A percentile compares a stretch with the other conserved stretches of the same genome.
These are phyloP conservation scores for Melanerpes aurifrons DNA, from an alignment of 2,113 vertebrate species.

Conservation along the genomic window DNA sequence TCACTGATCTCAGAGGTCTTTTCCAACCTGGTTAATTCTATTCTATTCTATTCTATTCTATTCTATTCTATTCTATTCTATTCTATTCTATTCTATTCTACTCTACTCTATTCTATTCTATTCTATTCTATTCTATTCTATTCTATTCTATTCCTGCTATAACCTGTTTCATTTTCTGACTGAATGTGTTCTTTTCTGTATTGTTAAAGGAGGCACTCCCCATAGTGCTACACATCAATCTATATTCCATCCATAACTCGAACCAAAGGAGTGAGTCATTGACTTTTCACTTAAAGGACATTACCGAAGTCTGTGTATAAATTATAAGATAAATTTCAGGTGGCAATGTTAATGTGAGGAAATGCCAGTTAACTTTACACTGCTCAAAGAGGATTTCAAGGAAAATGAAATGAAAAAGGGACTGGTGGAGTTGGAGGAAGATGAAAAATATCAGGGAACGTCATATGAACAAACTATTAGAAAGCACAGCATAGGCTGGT, in stretches of 20 bases:
- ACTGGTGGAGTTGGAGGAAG: not conserved
- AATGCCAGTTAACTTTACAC: not conserved
- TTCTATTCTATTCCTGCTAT: not conserved
- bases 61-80: too few relatives aligned
- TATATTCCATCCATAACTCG: not conserved
- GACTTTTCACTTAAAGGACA: not conserved
- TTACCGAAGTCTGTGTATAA: not conserved
- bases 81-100: too few relatives aligned
- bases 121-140: too few relatives aligned
- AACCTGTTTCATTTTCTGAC: not conserved
- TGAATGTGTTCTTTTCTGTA: not conserved
- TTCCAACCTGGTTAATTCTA: too few relatives aligned
- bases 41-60: too few relatives aligned
- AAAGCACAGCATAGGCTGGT: not conserved
- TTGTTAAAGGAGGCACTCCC: not conserved
- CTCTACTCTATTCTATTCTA: not conserved
- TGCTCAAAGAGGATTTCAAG: not conserved
- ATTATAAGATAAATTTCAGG: not conserved
- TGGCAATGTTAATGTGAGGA: not conserved
- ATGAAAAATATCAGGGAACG: not conserved
- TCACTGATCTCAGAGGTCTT: too few relatives aligned
- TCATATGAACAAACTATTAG: not conserved
- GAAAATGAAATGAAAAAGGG: not conserved
- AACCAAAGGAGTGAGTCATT: not conserved
- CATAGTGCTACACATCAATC: fast-evolving